Percentiles rank a stretch among this genome's conserved stretches.
Conservation (phyloP, 2,113 vertebrate genomes). For the Aspiorhynchus laticeps region DNA sequence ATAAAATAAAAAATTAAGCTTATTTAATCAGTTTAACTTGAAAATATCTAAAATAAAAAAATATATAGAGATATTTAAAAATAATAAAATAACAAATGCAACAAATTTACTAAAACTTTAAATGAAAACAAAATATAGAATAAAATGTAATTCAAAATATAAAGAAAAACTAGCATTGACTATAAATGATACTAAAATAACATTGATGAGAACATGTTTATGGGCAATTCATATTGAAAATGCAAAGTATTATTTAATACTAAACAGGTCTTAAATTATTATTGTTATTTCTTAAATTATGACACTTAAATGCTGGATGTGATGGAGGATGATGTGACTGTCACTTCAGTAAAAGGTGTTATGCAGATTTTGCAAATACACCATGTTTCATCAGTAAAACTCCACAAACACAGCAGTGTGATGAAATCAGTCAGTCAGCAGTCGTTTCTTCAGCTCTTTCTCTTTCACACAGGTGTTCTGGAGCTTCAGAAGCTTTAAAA, state of each 20-base stretch:
- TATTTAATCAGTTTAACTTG: background rate
- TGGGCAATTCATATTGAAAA: background rate
- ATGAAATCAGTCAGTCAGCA: background rate
- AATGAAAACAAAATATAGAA: background rate
- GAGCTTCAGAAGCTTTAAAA: slow-evolving; percentile 4
- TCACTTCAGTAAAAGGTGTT: background rate
- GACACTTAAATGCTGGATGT: background rate
- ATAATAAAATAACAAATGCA: background rate
- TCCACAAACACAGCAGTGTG: background rate
- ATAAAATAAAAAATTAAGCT: background rate
- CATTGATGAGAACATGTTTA: background rate
- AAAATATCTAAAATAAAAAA: no score
- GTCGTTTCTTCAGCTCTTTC: background rate
- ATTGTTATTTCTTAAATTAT: background rate
- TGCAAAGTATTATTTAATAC: background rate
- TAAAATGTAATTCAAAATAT: background rate
- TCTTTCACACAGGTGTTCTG: slow-evolving; percentile 31
- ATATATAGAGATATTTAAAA: background rate
- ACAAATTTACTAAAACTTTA: no score
- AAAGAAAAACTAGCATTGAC: background rate
- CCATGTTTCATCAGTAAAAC: background rate
- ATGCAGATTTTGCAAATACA: background rate
- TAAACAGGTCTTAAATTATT: background rate
- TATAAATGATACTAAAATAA: background rate
- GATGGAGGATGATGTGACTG: background rate